Conservation (phyloP, 2,888 invertebrate genomes). For the Drosophila atripex region DNA sequence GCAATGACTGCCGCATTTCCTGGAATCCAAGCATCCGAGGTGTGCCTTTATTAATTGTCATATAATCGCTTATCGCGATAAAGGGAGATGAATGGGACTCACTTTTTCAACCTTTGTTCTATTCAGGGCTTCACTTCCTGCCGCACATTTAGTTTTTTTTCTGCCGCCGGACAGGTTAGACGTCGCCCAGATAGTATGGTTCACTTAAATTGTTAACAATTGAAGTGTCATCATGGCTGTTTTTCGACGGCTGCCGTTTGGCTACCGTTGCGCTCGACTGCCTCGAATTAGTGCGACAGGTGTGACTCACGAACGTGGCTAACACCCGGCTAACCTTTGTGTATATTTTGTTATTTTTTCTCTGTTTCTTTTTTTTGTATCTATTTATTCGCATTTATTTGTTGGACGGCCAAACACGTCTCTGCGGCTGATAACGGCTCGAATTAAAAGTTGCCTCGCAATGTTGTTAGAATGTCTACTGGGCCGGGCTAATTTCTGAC, state of each 20-base stretch:
- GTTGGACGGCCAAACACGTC: constrained; percentile 69
- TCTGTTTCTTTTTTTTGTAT: neutral
- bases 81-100: neutral
- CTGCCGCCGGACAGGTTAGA: constrained; percentile 21
- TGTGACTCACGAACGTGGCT: constrained; percentile 70
- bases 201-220: constrained; percentile 54
- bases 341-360: constrained; percentile 4
- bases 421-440: constrained; percentile 54
- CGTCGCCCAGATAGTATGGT: constrained; percentile 63
- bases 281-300: constrained; percentile 46
- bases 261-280: constrained; percentile 59
- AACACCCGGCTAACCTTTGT: constrained; percentile 71
- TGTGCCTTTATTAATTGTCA: constrained; percentile 5
- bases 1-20: constrained; percentile 17
- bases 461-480: constrained; percentile 55
- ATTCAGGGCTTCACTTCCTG: constrained; percentile 21
- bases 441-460: constrained; percentile 51
- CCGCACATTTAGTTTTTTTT: no score
- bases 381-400: constrained; percentile 13
- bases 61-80: constrained; percentile 5
- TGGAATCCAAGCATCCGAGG: neutral
- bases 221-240: constrained; percentile 66
- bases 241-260: constrained; percentile 38
- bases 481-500: constrained; percentile 48
- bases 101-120: constrained; percentile 12